Evolutionary conservation across 2,888 invertebrate genomes (phyloP).

Genomic region (Agrochola macilenta): DNA sequence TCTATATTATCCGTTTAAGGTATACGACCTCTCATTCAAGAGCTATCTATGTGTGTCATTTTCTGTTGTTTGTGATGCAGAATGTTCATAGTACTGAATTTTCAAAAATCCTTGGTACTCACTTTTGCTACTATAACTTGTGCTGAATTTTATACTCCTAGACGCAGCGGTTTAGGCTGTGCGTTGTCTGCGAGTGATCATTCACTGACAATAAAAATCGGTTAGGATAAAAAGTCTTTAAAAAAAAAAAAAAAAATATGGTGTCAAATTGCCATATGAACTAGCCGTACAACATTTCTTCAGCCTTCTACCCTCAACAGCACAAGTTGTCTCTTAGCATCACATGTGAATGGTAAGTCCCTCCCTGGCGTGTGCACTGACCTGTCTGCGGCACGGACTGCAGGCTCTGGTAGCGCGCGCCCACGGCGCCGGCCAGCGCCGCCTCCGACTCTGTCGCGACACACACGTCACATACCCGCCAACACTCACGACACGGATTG

Average conservation of each 20-base stretch:
- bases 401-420: constrained; percentile 92
- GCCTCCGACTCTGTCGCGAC: constrained; percentile 55
- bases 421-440: constrained; percentile 85
- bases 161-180: not conserved
- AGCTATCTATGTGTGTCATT: constrained; percentile 1
- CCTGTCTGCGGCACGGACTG: constrained; percentile 92
- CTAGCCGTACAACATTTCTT: constrained; percentile 11
- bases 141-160: too few relatives aligned
- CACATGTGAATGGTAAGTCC: constrained; percentile 9
- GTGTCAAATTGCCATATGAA: not conserved
- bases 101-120: not conserved
- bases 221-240: not conserved
- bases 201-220: not conserved
- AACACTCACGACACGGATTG: constrained; percentile 2
- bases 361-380: constrained; percentile 72
- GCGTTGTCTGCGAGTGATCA: not conserved
- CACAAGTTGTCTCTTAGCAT: not conserved
- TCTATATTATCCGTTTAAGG: not conserved
- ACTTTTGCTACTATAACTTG: not conserved
- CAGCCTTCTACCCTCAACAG: not conserved
- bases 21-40: not conserved
- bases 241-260: too few relatives aligned
- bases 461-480: constrained; percentile 45
- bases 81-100: not conserved
- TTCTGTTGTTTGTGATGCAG: not conserved